Base-by-base conservation (phyloP, 2,888 invertebrate species). In the Pammene aurita region DNA sequence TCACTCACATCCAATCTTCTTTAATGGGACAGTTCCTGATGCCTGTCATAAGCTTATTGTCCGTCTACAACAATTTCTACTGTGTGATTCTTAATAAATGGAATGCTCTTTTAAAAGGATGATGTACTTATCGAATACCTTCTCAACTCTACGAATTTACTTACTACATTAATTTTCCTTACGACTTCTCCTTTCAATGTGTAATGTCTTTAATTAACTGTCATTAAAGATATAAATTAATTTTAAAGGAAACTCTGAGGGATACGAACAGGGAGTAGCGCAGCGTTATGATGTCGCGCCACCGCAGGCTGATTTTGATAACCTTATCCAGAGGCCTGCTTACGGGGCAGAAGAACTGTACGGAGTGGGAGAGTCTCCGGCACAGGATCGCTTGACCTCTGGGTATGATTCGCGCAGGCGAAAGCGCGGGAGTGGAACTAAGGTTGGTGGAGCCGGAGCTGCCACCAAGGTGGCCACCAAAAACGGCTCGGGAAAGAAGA, bases 301-400 rank as follows among this genome's bases (percentile, higher is more conserved):
- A 70, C 80, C 89, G 0, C 90, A 82, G 60, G 89, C 89, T 7
- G 91, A 90, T 72, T 82, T 94, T 44, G 94, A 94, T 78, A 94
- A 94, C 77, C 93, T 94, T 55, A 93, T 95, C 69, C 90, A 94
- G 89, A 93, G 94, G 75, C 93, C 94, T 18, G 50, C 50, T 10
- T 94, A 94, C 9, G 54, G 54, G n/a, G 54, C 54, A 7, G 46
- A 54, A 13, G 52, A 54, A 78, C 76, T 94, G 71, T 94, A 94
- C 72, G 94, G 94, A 2, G 94, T 94, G 76, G 94, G 94, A 2
- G 94, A 94, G 76, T 94, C 94, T 10, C 93, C 93, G 34, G 90
- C 93, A 7, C 89, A 94, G 86, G 90, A 90, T 71, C 81, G 85
- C 35, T 72, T 92, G 42, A 80, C 90, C 5, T 75, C 86, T 38